Conservation (phyloP, 2,113 vertebrate species). For the Oreocharis arfaki region DNA sequence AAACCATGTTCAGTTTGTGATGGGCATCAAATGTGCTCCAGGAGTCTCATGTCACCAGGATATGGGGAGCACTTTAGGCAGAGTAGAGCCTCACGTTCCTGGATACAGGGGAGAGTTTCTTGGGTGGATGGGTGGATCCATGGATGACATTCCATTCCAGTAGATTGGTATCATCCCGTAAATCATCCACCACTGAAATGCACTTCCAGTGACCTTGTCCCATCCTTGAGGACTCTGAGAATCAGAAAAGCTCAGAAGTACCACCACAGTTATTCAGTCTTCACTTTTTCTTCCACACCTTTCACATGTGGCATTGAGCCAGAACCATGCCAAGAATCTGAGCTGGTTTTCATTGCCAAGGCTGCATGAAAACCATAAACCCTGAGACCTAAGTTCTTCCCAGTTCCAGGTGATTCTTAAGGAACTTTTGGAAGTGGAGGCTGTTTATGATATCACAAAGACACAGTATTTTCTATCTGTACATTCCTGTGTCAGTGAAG, state of each 20-base stretch:
- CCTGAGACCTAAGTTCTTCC: background rate
- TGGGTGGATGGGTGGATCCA: background rate
- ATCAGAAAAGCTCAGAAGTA: background rate
- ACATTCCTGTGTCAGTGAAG: background rate
- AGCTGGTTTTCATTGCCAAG: background rate
- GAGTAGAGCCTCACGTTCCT: background rate
- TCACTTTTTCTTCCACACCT: background rate
- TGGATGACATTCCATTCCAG: background rate
- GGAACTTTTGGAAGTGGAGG: background rate
- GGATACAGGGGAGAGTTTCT: background rate
- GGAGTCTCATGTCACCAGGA: accelerated
- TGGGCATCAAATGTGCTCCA: background rate
- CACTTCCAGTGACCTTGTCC: background rate
- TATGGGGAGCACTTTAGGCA: background rate
- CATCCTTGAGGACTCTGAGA: background rate
- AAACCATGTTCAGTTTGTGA: background rate
- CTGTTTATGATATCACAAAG: background rate
- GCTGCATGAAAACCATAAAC: background rate
- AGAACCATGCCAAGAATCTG: background rate
- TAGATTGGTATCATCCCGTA: background rate
- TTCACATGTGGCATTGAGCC: accelerated
- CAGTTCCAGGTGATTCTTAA: background rate
- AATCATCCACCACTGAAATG: background rate
- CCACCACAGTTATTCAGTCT: background rate
- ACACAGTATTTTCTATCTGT: background rate